These are phyloP conservation scores for Neomorphus geoffroyi DNA, from an alignment of 2,797 vertebrate genomes.

Conservation along the genomic window DNA sequence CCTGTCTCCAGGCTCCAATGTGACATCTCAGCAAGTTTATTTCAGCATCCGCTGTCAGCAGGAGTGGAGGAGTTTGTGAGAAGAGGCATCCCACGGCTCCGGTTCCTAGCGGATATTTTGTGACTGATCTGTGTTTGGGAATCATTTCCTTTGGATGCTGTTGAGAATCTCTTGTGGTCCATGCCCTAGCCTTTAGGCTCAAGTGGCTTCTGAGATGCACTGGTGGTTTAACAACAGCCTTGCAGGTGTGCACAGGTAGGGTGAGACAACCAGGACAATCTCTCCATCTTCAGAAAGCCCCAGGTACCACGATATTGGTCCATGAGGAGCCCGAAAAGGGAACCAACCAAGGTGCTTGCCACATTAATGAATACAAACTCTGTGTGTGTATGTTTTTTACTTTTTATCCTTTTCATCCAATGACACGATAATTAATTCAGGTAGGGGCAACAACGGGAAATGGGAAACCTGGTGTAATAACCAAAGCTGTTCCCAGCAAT, in stretches of 20 bases:
- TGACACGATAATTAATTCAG: background rate
- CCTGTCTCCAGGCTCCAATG: background rate
- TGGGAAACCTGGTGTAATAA: background rate
- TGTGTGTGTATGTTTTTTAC: fast-evolving
- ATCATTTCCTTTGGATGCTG: background rate
- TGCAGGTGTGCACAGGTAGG: background rate
- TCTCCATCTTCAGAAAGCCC: background rate
- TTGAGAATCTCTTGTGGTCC: background rate
- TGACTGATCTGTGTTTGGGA: constrained; percentile 4
- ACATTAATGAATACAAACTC: background rate
- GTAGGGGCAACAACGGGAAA: background rate
- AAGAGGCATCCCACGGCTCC: constrained; percentile 29
- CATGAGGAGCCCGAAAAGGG: background rate
- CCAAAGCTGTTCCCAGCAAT: background rate
- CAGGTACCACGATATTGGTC: fast-evolving
- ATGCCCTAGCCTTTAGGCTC: background rate
- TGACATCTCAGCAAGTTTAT: constrained; percentile 52
- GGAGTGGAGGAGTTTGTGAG: constrained; percentile 62
- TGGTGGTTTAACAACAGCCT: background rate
- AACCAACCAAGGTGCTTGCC: background rate
- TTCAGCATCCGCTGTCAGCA: constrained; percentile 37
- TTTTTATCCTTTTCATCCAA: background rate
- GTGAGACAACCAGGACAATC: background rate
- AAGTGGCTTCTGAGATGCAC: background rate
- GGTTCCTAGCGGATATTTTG: background rate